Evolutionary conservation across 2,888 invertebrate genomes (phyloP).

Genomic region (Bugulina stolonifera): DNA sequence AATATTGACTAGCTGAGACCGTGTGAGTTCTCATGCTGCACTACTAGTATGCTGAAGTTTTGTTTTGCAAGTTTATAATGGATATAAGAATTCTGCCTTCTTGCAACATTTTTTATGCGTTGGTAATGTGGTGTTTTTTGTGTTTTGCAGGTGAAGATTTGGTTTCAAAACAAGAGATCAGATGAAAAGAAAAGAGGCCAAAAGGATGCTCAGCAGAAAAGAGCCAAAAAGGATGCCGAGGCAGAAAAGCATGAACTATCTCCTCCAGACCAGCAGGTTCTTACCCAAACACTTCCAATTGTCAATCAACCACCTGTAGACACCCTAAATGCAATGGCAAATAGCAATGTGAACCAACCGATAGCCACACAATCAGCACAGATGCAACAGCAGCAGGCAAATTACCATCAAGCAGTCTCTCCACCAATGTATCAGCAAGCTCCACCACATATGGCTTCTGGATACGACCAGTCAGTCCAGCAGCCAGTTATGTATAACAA

Average conservation of each 20-base stretch:
- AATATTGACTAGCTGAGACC: no score
- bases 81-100: no score
- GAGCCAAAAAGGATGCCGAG: not conserved
- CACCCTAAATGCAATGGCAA: not conserved
- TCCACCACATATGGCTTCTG: no score
- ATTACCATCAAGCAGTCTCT: no score
- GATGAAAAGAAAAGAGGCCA: slow-evolving; percentile 99
- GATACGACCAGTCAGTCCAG: no score
- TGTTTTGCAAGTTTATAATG: no score
- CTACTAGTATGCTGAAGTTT: no score
- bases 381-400: not conserved
- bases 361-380: not conserved
- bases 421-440: no score
- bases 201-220: slow-evolving; percentile 31
- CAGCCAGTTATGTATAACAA: no score
- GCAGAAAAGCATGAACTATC: not conserved
- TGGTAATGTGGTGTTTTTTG: no score
- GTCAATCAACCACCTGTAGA: not conserved
- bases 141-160: slow-evolving; percentile 82
- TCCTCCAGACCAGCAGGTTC: not conserved
- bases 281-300: not conserved
- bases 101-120: not conserved
- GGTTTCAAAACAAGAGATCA: slow-evolving; percentile 96
- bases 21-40: no score
- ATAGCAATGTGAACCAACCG: not conserved